Percentiles rank a stretch among this genome's conserved stretches.
Conservation (phyloP, 1,140 invertebrate species). For the Tetramorium alpestre region DNA sequence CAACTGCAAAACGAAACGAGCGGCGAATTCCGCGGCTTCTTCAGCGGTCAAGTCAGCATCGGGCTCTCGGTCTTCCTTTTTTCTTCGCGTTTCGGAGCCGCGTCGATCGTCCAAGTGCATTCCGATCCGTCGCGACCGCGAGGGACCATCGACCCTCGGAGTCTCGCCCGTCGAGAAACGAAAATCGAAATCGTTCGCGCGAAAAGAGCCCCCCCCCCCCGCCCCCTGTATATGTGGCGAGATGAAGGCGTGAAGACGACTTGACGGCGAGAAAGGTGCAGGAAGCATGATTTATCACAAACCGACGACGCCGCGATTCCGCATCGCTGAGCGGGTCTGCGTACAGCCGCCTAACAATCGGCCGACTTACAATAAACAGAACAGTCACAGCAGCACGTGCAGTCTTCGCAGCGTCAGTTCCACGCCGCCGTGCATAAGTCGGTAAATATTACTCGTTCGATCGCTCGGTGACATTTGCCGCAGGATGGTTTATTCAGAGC, state of each 20-base stretch:
- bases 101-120: slow-evolving; percentile 12
- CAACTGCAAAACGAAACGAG: slow-evolving; percentile 39
- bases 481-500: not conserved
- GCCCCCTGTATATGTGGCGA: not conserved
- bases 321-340: slow-evolving; percentile 83
- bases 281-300: slow-evolving; percentile 84
- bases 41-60: slow-evolving; percentile 50
- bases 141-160: not conserved
- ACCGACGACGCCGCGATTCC: slow-evolving; percentile 83
- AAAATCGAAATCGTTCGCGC: not conserved
- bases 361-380: slow-evolving; percentile 80
- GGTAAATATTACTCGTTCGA: slow-evolving; percentile 75
- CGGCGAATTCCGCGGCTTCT: slow-evolving; percentile 62
- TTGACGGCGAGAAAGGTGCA: slow-evolving; percentile 28
- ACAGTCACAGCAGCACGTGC: slow-evolving; percentile 80
- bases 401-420: slow-evolving; percentile 77
- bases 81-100: slow-evolving; percentile 3
- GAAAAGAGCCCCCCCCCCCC: not conserved
- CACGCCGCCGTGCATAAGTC: slow-evolving; percentile 81
- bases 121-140: not conserved
- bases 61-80: not conserved
- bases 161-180: not conserved
- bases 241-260: slow-evolving; percentile 34
- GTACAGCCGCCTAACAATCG: slow-evolving; percentile 81
- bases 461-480: slow-evolving; percentile 6